Percentiles rank a stretch among this genome's conserved stretches.
These are phyloP conservation scores for Temnothorax nylanderi DNA, from an alignment of 1,140 invertebrate genomes.

Conservation along the genomic window DNA sequence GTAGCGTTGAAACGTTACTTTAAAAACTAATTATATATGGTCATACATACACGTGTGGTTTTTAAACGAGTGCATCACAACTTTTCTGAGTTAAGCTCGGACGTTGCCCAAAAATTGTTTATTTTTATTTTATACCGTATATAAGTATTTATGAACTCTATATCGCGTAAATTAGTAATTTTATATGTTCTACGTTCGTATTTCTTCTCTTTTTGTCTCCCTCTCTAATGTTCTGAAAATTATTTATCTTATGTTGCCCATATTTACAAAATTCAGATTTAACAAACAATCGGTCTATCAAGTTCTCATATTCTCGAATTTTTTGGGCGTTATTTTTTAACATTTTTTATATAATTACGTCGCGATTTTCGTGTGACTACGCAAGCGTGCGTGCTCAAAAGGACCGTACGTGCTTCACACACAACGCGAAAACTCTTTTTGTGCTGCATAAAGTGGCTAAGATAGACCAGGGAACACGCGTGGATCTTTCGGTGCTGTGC, in stretches of 20 bases:
- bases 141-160: not conserved
- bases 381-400: constrained; percentile 44
- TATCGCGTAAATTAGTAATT: not conserved
- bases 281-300: not conserved
- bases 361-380: not conserved
- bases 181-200: not conserved
- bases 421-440: constrained; percentile 32
- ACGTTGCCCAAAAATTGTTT: not conserved
- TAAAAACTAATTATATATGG: constrained; percentile 10
- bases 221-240: not conserved
- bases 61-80: not conserved
- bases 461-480: constrained; percentile 34
- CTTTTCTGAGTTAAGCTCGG: not conserved
- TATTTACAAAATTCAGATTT: not conserved
- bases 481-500: constrained; percentile 38
- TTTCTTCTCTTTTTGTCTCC: not conserved
- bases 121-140: not conserved
- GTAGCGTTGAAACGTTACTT: not conserved
- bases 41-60: not conserved
- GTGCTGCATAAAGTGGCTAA: constrained; percentile 21
- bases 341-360: constrained; percentile 39
- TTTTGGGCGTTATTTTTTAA: constrained; percentile 1
- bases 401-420: constrained; percentile 55
- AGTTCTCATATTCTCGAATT: not conserved
- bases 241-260: not conserved